Percentiles rank a stretch among this genome's conserved stretches.
Evolutionary conservation across 1,140 invertebrate genomes (phyloP).

Genomic region (Leptestheria dahalacensis): DNA sequence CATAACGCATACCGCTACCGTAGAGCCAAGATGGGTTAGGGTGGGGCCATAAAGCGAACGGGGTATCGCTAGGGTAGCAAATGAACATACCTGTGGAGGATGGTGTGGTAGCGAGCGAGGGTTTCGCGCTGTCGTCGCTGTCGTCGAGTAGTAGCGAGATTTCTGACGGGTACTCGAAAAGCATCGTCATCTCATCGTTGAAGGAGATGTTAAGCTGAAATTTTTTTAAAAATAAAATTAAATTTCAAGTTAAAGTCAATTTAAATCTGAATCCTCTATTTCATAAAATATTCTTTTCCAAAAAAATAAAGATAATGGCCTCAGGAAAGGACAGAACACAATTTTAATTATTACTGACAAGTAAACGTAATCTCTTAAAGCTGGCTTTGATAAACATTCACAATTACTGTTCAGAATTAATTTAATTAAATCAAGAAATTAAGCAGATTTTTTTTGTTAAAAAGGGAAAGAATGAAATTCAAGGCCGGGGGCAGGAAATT

Average conservation of each 20-base stretch:
- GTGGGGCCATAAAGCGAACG: not conserved
- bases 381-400: too few species aligned
- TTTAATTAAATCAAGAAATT: too few species aligned
- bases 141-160: constrained; percentile 44
- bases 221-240: constrained; percentile 5
- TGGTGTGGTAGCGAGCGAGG: not conserved
- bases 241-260: not conserved
- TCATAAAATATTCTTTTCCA: not conserved
- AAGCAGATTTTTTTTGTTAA: too few species aligned
- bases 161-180: constrained; percentile 76
- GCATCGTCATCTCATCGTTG: constrained; percentile 59
- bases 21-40: not conserved
- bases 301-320: too few species aligned
- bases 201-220: constrained; percentile 65
- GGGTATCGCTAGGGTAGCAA: not conserved
- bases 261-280: not conserved
- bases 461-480: too few species aligned
- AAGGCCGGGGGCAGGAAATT: too few species aligned
- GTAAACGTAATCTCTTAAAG: too few species aligned
- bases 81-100: not conserved
- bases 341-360: too few species aligned
- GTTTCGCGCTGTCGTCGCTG: constrained; percentile 16
- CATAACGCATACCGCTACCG: not conserved
- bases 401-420: too few species aligned
- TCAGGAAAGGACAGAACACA: too few species aligned